Percentiles rank a stretch among this genome's conserved stretches.
Evolutionary conservation across 2,888 invertebrate species (phyloP).

Genomic region (Galerucella pusilla): DNA sequence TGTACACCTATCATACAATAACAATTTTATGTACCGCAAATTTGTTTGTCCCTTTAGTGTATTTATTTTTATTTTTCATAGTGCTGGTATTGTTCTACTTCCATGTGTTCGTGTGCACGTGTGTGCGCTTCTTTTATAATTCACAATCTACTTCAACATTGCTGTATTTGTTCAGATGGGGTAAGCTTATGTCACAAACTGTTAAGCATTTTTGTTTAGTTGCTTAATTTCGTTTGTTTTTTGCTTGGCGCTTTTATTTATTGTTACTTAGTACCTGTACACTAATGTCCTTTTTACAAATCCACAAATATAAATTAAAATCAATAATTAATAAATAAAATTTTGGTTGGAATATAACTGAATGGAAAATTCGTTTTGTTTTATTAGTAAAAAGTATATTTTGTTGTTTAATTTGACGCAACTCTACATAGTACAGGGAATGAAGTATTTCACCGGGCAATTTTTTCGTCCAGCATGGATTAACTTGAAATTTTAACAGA

Average conservation of each 20-base stretch:
- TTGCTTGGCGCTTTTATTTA: slow-evolving; percentile 2
- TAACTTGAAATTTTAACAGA: too few species aligned
- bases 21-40: neutral
- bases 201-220: slow-evolving; percentile 4
- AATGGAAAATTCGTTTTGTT: too few species aligned
- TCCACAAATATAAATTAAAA: too few species aligned
- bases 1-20: neutral
- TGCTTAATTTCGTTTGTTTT: slow-evolving; percentile 2
- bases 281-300: too few species aligned
- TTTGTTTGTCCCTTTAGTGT: slow-evolving; percentile 17
- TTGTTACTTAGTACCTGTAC: neutral
- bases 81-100: slow-evolving; percentile 47
- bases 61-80: slow-evolving; percentile 42
- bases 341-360: too few species aligned
- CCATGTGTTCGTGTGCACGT: slow-evolving; percentile 56
- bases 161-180: slow-evolving; percentile 52
- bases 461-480: too few species aligned
- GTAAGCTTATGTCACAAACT: slow-evolving; percentile 44
- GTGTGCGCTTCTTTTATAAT: slow-evolving; percentile 56
- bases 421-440: too few species aligned
- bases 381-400: too few species aligned
- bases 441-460: too few species aligned
- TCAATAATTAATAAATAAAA: too few species aligned
- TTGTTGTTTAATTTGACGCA: too few species aligned
- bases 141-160: slow-evolving; percentile 54